These are phyloP conservation scores for Sweltsa coloradensis DNA, from an alignment of 1,140 invertebrate species.

Conservation along the genomic window DNA sequence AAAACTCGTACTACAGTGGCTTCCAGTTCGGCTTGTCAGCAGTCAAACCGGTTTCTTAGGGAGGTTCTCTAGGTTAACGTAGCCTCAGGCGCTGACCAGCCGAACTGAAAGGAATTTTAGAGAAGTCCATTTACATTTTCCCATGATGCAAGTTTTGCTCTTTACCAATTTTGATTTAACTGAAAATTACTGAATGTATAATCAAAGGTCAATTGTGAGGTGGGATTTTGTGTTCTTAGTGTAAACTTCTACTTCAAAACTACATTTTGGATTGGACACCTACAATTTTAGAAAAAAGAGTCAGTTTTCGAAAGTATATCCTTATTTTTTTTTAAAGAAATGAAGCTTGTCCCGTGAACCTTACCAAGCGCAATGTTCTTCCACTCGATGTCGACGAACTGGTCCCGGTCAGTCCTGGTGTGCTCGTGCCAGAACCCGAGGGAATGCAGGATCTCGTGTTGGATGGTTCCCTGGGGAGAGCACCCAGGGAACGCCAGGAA, in stretches of 20 bases:
- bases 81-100: no score
- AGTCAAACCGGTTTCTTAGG: no score
- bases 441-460: constrained; percentile 42
- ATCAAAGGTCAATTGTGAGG: background rate
- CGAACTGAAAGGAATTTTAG: no score
- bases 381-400: constrained; percentile 36
- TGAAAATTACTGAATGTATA: background rate
- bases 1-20: no score
- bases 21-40: no score
- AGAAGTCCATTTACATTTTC: no score
- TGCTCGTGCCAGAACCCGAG: constrained; percentile 44
- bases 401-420: constrained; percentile 37
- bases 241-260: no score
- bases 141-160: no score
- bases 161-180: no score
- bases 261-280: background rate
- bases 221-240: no score
- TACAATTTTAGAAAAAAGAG: background rate
- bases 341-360: constrained; percentile 1
- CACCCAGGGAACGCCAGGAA: constrained; percentile 23
- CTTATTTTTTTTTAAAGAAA: background rate
- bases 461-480: constrained; percentile 29
- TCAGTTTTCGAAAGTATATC: background rate
- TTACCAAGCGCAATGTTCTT: constrained; percentile 35
- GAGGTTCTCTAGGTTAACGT: no score